Evolutionary conservation across 2,113 vertebrate species (phyloP).

Genomic region (Datnioides undecimradiatus): DNA sequence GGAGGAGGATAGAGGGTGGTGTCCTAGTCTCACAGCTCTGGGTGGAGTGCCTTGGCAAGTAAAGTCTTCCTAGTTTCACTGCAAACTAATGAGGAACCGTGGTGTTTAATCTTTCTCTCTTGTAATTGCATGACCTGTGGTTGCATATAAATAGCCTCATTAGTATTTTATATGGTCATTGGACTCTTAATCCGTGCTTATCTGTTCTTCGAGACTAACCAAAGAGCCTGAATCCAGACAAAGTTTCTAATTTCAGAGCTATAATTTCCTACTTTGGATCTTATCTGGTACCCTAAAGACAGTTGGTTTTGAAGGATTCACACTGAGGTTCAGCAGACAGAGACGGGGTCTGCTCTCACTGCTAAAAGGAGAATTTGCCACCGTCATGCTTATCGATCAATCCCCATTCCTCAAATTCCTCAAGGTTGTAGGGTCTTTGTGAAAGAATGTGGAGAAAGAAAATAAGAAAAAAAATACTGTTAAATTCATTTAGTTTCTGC

Average conservation of each 20-base stretch:
- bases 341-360: neutral
- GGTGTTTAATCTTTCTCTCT: conserved; percentile 66
- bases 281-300: conserved; percentile 36
- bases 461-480: neutral
- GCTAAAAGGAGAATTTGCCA: conserved; percentile 6
- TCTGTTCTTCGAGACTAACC: conserved; percentile 56
- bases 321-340: neutral
- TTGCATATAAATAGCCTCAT: conserved; percentile 85
- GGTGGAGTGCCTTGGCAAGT: conserved; percentile 24
- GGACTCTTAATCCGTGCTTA: conserved; percentile 65
- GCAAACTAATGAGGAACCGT: conserved; percentile 57
- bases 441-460: conserved; percentile 28
- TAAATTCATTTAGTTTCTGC: neutral
- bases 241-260: conserved; percentile 52
- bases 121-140: conserved; percentile 69
- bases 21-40: conserved; percentile 24
- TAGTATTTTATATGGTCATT: conserved; percentile 72
- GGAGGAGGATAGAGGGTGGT: neutral
- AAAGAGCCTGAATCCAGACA: conserved; percentile 42
- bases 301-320: neutral
- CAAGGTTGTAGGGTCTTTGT: neutral
- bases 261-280: conserved; percentile 36
- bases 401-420: conserved; percentile 59
- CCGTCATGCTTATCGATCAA: neutral
- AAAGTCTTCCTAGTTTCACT: conserved; percentile 20